phyloP scores from a whole-genome alignment of 2,113 vertebrate species.

The Otolemur garnettii region DNA sequence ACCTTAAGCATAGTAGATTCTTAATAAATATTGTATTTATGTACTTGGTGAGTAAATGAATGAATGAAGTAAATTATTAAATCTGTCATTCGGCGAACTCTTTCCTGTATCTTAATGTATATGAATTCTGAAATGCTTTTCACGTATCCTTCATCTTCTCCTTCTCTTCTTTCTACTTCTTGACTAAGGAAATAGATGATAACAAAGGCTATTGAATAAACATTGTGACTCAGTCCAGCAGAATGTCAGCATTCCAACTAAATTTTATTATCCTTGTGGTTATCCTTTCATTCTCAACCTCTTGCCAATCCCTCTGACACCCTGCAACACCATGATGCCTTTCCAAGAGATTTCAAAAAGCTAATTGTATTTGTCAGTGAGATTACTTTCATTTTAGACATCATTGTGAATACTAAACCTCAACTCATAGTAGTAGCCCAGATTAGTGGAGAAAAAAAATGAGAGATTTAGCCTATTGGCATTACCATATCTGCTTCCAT shows the following conservation, averaged over 20 bases:
- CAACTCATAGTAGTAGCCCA: neutral
- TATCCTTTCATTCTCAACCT: neutral
- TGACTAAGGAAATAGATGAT: neutral
- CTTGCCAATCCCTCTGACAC: neutral
- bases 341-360: neutral
- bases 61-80: neutral
- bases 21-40: constrained; percentile 9
- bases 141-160: neutral
- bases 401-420: constrained; percentile 2
- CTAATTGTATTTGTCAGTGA: neutral
- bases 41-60: neutral
- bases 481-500: neutral
- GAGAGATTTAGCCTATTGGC: neutral
- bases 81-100: neutral
- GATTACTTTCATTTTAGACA: constrained; percentile 25
- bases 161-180: neutral
- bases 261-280: neutral
- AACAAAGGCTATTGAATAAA: neutral
- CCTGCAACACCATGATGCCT: neutral
- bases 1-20: neutral
- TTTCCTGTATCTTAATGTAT: neutral
- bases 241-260: neutral
- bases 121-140: neutral
- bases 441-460: constrained; percentile 40
- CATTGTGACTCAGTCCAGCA: neutral